Conservation (phyloP, 2,113 vertebrate species). For the Charina bottae region DNA sequence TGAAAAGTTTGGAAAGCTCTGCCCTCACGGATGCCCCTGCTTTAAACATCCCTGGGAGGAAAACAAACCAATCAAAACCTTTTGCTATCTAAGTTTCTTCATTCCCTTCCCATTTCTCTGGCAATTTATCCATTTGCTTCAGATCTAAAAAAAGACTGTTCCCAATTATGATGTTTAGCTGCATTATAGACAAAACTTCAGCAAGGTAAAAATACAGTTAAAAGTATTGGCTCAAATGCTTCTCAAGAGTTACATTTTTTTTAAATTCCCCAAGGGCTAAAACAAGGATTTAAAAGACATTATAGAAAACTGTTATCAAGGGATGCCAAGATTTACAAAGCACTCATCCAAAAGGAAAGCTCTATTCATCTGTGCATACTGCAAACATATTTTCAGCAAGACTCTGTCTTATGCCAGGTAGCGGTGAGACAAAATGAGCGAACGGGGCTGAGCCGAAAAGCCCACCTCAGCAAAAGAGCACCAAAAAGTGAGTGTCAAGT, state of each 20-base stretch:
- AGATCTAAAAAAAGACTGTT: no score
- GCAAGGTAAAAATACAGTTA: not conserved
- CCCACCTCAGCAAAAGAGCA: slow-evolving; percentile 22
- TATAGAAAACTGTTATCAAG: slow-evolving; percentile 16
- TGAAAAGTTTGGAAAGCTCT: no score
- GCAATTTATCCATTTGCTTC: not conserved
- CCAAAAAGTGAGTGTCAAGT: slow-evolving; percentile 18
- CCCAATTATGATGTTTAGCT: no score
- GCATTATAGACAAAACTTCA: not conserved
- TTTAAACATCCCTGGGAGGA: not conserved
- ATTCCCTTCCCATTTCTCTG: not conserved
- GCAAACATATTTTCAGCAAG: slow-evolving; percentile 47
- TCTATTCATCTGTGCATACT: not conserved
- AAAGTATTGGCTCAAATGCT: not conserved
- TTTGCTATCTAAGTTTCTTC: not conserved
- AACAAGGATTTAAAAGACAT: slow-evolving; percentile 7
- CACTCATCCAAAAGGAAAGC: not conserved
- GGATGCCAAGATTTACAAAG: slow-evolving; percentile 22
- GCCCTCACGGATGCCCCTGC: no score
- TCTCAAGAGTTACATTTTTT: not conserved
- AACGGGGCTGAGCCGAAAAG: slow-evolving; percentile 35
- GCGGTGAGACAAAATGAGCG: slow-evolving; percentile 54
- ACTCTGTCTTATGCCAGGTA: slow-evolving; percentile 48
- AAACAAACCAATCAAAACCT: not conserved
- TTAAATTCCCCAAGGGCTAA: not conserved